Percentiles rank a stretch among this genome's conserved stretches.
These are phyloP conservation scores for Cantharis rustica DNA, from an alignment of 2,888 invertebrate species.

Conservation along the genomic window DNA sequence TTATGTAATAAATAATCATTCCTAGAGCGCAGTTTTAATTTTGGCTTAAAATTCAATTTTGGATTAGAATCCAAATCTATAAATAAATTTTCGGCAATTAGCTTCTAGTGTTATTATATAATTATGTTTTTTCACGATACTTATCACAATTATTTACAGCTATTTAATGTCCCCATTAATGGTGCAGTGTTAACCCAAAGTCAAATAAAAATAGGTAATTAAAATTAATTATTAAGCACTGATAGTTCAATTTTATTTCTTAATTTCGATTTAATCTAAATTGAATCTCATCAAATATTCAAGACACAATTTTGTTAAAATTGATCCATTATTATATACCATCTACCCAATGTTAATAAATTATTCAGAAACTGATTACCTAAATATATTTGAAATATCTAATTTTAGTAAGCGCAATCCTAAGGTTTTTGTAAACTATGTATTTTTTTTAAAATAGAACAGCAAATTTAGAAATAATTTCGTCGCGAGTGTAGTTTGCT, in stretches of 20 bases:
- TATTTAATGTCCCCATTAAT: too few species aligned
- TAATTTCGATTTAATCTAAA: background rate
- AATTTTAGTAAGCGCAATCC: background rate
- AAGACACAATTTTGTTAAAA: background rate
- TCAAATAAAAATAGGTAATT: background rate
- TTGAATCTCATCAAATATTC: background rate
- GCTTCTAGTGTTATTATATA: too few species aligned
- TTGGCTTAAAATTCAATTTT: too few species aligned
- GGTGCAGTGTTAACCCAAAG: background rate
- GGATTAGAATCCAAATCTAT: too few species aligned
- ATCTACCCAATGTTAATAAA: background rate
- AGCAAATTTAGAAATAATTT: background rate
- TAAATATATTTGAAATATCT: background rate
- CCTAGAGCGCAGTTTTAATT: too few species aligned
- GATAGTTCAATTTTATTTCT: background rate
- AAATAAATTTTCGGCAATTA: too few species aligned
- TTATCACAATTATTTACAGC: too few species aligned
- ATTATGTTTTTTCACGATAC: too few species aligned
- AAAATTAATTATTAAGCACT: background rate
- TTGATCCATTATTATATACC: background rate
- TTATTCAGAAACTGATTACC: background rate
- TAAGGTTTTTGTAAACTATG: too few species aligned
- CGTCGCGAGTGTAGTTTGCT: background rate
- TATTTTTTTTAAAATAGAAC: background rate
- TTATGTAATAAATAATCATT: too few species aligned